Evolutionary conservation across 2,888 invertebrate genomes (phyloP).

Genomic region (Hipparchia sbordonii): DNA sequence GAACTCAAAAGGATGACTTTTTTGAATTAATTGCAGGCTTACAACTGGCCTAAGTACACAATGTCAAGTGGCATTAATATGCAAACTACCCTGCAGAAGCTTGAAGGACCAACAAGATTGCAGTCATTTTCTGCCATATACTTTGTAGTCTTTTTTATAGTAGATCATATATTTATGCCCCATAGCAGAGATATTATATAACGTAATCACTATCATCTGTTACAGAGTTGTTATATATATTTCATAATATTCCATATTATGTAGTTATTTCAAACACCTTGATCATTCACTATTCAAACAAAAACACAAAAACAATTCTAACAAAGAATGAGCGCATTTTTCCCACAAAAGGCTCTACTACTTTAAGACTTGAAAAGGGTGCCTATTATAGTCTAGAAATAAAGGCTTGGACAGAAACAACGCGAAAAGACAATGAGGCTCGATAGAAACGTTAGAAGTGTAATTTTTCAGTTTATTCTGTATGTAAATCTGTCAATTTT

Average conservation of each 20-base stretch:
- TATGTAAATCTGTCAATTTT: no score
- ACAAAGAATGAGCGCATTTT: constrained; percentile 20
- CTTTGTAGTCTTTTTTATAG: neutral
- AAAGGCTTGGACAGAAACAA: constrained; percentile 26
- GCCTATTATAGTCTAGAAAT: constrained; percentile 44
- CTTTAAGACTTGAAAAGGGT: constrained; percentile 36
- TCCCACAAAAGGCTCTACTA: constrained; percentile 27
- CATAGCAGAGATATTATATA: neutral
- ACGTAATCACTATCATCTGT: no score
- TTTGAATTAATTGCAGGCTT: constrained; percentile 12
- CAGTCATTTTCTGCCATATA: constrained; percentile 1
- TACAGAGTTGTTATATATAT: neutral
- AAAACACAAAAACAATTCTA: constrained; percentile 23
- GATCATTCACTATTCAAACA: constrained; percentile 17
- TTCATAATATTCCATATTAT: neutral
- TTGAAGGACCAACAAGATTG: neutral
- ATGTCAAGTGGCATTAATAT: neutral
- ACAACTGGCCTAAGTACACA: neutral
- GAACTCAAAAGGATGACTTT: neutral
- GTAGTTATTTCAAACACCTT: constrained; percentile 5
- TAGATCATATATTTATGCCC: neutral
- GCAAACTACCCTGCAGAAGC: neutral
- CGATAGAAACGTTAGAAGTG: no score
- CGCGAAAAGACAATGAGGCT: neutral
- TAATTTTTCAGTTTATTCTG: no score